Evolutionary conservation across 2,888 invertebrate genomes (phyloP).

Genomic region (Ophioninae sp.): DNA sequence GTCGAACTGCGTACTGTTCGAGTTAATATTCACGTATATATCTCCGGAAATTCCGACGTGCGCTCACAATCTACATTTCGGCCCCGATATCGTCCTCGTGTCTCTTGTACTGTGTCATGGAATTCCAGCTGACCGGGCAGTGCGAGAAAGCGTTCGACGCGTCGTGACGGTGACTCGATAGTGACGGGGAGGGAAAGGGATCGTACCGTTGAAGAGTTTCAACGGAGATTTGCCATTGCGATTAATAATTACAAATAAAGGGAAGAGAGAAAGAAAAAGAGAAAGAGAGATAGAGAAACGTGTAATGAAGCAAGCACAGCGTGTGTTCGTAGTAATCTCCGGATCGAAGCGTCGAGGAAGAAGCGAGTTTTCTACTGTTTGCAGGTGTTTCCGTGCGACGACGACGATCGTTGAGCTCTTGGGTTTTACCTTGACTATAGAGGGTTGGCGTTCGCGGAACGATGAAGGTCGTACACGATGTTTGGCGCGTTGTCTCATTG

Average conservation of each 20-base stretch:
- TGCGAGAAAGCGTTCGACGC: not conserved
- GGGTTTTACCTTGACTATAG: constrained; percentile 77
- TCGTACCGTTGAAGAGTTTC: not conserved
- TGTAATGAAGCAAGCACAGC: not conserved
- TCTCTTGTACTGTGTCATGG: constrained; percentile 17
- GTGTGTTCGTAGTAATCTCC: not conserved
- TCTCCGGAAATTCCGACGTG: not conserved
- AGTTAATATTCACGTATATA: not conserved
- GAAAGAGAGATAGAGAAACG: not conserved
- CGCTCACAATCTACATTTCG: not conserved
- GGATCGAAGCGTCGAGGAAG: not conserved
- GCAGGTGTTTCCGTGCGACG: constrained; percentile 14
- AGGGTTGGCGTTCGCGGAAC: constrained; percentile 39
- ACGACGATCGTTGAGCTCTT: not conserved
- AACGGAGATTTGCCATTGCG: not conserved
- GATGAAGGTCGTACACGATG: constrained; percentile 67
- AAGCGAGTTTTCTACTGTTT: constrained; percentile 7
- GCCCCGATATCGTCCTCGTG: constrained; percentile 31
- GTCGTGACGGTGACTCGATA: not conserved
- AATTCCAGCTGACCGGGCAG: not conserved
- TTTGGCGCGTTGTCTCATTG: constrained; percentile 64
- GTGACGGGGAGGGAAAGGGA: not conserved
- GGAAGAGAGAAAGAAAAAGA: not conserved
- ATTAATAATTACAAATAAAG: not conserved
- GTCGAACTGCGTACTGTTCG: not conserved